Evolutionary conservation across 2,113 vertebrate species (phyloP).

Genomic region (Castor canadensis): DNA sequence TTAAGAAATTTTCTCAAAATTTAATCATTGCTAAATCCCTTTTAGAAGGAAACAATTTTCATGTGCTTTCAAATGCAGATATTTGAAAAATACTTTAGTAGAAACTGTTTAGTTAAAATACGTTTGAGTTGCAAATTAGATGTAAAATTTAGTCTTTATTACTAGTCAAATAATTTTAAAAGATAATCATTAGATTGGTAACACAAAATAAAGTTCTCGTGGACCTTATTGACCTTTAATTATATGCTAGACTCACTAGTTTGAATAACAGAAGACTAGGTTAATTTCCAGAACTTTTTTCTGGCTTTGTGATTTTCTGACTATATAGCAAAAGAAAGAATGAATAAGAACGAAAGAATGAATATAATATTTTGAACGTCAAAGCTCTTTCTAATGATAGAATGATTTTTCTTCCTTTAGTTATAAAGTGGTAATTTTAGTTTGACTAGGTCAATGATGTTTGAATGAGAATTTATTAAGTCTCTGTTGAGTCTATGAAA

Average conservation of each 20-base stretch:
- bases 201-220: slow-evolving; percentile 2
- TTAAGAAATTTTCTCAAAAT: slow-evolving; percentile 11
- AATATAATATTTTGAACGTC: not conserved
- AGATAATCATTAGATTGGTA: slow-evolving; percentile 35
- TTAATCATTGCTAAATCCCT: not conserved
- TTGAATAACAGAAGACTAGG: not conserved
- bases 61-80: not conserved
- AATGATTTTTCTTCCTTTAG: slow-evolving; percentile 1
- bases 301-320: not conserved
- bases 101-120: slow-evolving; percentile 9
- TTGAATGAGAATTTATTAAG: slow-evolving; percentile 40
- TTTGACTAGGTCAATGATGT: not conserved
- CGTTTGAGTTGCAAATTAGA: not conserved
- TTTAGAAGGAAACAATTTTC: slow-evolving; percentile 16
- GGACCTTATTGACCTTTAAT: not conserved
- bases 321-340: not conserved
- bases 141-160: not conserved
- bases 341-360: not conserved
- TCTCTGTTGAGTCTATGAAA: not conserved
- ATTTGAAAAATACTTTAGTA: slow-evolving; percentile 45
- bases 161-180: slow-evolving; percentile 7
- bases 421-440: not conserved
- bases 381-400: slow-evolving; percentile 8
- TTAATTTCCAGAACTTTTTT: slow-evolving; percentile 19
- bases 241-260: not conserved